Evolutionary conservation across 2,797 vertebrate genomes (phyloP).

Genomic region (Morelia viridis): DNA sequence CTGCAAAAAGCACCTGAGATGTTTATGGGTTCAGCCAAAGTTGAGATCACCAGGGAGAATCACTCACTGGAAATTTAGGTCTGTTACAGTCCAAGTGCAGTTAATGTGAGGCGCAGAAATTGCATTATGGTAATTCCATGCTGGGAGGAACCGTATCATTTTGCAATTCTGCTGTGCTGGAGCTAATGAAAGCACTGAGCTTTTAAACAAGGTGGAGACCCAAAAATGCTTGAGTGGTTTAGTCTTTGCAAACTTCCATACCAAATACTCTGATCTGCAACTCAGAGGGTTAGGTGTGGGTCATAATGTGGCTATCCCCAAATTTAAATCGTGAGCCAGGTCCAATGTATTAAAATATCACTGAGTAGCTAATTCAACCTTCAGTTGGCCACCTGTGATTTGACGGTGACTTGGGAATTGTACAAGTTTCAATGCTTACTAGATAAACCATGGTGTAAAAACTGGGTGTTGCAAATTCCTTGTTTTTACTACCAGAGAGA

Average conservation of each 20-base stretch:
- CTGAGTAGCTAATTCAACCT: neutral
- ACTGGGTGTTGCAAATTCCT: neutral
- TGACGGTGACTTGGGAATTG: neutral
- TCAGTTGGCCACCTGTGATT: neutral
- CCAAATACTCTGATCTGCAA: neutral
- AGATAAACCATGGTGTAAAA: neutral
- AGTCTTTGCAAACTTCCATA: neutral
- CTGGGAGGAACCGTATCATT: neutral
- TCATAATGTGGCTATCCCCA: neutral
- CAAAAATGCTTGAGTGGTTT: neutral
- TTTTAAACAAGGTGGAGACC: neutral
- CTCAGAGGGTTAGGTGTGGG: neutral
- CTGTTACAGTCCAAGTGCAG: neutral
- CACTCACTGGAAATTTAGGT: neutral
- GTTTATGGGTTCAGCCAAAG: neutral
- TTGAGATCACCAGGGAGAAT: neutral
- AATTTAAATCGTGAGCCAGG: neutral
- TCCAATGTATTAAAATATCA: neutral
- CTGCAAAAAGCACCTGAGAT: neutral
- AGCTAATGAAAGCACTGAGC: neutral
- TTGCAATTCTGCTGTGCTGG: neutral
- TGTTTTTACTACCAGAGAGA: neutral
- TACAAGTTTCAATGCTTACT: neutral
- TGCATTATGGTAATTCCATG: neutral
- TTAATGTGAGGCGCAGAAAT: neutral